These are phyloP conservation scores for Orientallactaga sibirica DNA, from an alignment of 2,797 vertebrate species.

Conservation along the genomic window DNA sequence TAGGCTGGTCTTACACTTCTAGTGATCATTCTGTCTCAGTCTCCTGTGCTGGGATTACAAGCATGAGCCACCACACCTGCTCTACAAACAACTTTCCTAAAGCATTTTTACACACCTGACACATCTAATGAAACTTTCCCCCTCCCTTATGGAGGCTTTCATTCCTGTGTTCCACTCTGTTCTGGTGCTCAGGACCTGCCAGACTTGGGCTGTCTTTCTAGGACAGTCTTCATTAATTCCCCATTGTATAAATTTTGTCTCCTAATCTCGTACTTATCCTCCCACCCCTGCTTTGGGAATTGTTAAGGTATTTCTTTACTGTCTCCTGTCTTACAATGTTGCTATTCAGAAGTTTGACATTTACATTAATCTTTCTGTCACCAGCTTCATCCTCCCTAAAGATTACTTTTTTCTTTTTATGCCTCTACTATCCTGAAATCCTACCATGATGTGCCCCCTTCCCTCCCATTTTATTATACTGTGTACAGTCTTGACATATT, in stretches of 20 bases:
- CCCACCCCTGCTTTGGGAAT: neutral
- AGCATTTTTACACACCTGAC: neutral
- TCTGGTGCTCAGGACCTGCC: neutral
- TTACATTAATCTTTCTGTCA: neutral
- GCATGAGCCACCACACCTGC: too few species aligned
- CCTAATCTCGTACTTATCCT: neutral
- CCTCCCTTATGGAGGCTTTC: neutral
- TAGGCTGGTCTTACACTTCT: too few species aligned
- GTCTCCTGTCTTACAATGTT: neutral
- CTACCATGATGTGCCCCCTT: neutral
- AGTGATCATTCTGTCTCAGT: too few species aligned
- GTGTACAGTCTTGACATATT: neutral
- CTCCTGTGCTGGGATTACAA: too few species aligned
- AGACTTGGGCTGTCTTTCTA: neutral
- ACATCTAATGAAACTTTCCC: neutral
- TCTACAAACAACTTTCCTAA: neutral
- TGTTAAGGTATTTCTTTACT: constrained; percentile 51
- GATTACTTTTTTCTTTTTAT: neutral
- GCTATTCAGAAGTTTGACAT: neutral
- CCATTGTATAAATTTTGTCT: neutral
- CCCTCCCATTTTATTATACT: neutral
- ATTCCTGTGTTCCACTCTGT: neutral
- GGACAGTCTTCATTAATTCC: constrained; percentile 25
- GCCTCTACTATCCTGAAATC: neutral
- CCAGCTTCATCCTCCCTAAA: too few species aligned